Base-by-base conservation (phyloP, 1,140 invertebrate genomes). In the Eupeodes corollae region DNA sequence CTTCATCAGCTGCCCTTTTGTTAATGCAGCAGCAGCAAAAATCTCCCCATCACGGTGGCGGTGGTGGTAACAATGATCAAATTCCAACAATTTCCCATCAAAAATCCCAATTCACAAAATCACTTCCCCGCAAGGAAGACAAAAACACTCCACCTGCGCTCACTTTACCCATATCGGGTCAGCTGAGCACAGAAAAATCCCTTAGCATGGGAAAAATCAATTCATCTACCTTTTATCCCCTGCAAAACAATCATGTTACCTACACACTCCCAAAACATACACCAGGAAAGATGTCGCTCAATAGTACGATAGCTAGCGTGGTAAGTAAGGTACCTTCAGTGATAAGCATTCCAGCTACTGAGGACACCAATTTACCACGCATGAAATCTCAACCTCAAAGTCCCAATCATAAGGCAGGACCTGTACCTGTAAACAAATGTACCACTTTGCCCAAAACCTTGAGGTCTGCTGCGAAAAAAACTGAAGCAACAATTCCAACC, bases 321-420 rank as follows among this genome's bases (percentile, higher is more conserved):
- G 63, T 68, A 21, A 66, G 61, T 53, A 68, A 68, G 35, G 66
- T 68, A 37, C 66, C 66, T 15, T 66, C 66, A 14, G 65, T 68
- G 11, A 64, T 68, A 19, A 68, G 58, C 35, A 61, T 68, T 42
- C 66, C 66, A 10, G 52, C 56, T 1, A 15, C 47, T 35, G 19
- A 32, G 11, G 21, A 31, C 3, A 45, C 38, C 33, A 41, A 30
- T 19, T 43, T 19, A 10, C 44, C 48, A 45, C 54, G 50, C 40
- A 53, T 58, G 42, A 37, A 47, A 54, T 50, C 31, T 55, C 51
- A 21, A 58, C 37, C 19, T n/a, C 26, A 35, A 11, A 38, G 26
- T 30, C n/a, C 19, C 5, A 38, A 12, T 9, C 30, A 19, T 14
- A 42, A 39, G 37, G 33, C 30, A 14, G n/a, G 18, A 11, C 10